Evolutionary conservation across 92 coral and sea anemone species (phyloP).

Genomic region (Actinernus sp.): DNA sequence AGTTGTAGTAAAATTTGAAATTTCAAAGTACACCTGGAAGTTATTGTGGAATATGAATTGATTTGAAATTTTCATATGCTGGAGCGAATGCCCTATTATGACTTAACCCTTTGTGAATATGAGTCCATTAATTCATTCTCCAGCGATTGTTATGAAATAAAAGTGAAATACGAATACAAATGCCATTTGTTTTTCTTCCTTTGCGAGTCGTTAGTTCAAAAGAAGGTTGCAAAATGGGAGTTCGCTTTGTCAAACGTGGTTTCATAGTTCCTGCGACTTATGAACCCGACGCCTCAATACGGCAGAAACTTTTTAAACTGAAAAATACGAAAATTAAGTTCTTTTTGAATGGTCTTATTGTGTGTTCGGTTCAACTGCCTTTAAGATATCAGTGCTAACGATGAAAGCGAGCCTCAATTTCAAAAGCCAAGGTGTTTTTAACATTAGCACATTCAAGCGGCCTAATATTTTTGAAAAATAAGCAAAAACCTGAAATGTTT

Average conservation of each 20-base stretch:
- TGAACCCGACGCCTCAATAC: too few relatives aligned
- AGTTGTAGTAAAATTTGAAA: background rate
- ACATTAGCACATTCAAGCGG: background rate
- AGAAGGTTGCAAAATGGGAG: too few relatives aligned
- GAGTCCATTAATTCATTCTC: background rate
- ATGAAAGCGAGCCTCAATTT: background rate
- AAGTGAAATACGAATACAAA: background rate
- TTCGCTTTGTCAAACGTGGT: too few relatives aligned
- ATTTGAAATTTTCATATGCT: background rate
- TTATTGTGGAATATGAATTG: background rate
- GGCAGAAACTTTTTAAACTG: background rate
- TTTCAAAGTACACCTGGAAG: background rate
- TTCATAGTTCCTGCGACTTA: too few relatives aligned
- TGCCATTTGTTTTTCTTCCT: background rate
- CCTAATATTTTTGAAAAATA: background rate
- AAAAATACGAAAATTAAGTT: background rate
- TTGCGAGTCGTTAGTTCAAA: too few relatives aligned
- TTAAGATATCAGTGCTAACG: background rate
- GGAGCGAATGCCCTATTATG: background rate
- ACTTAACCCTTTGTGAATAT: background rate
- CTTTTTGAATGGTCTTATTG: background rate
- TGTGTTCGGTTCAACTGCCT: background rate
- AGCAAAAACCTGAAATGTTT: too few relatives aligned
- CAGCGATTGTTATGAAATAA: slow-evolving; percentile 2
- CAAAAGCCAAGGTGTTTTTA: too few relatives aligned